These are phyloP conservation scores for Pterophyllum scalare DNA, from an alignment of 2,113 vertebrate species.

Conservation along the genomic window DNA sequence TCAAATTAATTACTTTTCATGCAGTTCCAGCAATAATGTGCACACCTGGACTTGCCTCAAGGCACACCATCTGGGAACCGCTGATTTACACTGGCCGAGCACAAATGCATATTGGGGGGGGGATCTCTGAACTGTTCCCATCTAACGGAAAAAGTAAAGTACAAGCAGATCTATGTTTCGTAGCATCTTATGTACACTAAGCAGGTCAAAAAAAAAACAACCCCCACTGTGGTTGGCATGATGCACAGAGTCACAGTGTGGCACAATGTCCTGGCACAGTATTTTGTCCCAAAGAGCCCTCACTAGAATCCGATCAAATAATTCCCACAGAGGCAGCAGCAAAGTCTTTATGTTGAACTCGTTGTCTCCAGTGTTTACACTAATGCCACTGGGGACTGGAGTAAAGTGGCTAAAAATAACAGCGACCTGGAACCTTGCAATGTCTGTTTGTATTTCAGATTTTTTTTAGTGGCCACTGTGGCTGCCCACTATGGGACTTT, in stretches of 20 bases:
- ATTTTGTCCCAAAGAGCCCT: slow-evolving; percentile 30
- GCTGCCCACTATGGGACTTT: not conserved
- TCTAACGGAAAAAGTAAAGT: not conserved
- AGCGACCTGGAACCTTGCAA: not conserved
- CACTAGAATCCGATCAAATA: slow-evolving; percentile 57
- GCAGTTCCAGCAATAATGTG: not conserved
- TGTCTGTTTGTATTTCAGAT: not conserved
- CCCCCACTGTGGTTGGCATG: not conserved
- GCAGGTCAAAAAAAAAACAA: not conserved
- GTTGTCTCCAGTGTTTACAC: slow-evolving; percentile 10
- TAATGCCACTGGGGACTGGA: not conserved
- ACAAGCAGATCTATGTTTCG: not conserved
- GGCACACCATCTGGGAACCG: not conserved
- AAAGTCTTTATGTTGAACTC: slow-evolving; percentile 21
- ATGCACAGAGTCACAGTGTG: slow-evolving; percentile 8
- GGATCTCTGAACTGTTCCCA: not conserved
- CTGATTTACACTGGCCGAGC: not conserved
- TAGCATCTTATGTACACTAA: not conserved
- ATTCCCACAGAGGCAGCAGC: slow-evolving; percentile 21
- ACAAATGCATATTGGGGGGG: not conserved
- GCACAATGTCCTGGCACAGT: slow-evolving; percentile 30
- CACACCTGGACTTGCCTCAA: not conserved
- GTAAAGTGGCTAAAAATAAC: not conserved
- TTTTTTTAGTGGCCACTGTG: not conserved
- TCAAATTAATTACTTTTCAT: not conserved